A percentile compares a stretch with the other conserved stretches of the same genome.
These are phyloP conservation scores for Telmatochromis sp. DNA, from an alignment of 2,113 vertebrate genomes.

Conservation along the genomic window DNA sequence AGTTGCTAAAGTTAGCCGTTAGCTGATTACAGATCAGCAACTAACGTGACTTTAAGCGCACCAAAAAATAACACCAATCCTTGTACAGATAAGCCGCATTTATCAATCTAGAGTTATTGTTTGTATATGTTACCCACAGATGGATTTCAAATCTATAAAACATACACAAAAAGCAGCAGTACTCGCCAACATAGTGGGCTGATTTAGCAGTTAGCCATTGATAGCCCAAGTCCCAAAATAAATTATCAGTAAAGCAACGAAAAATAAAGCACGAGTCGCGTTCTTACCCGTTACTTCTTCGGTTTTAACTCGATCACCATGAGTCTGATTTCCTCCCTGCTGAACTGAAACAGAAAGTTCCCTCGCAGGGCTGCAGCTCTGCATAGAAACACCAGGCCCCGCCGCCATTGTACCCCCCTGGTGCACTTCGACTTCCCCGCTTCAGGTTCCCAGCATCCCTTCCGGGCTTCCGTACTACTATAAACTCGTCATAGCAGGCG, in stretches of 20 bases:
- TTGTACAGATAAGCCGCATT: rapidly evolving
- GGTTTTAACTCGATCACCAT: conserved; percentile 54
- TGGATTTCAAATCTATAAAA: not conserved
- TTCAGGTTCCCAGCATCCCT: not conserved
- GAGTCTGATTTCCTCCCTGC: conserved; percentile 15
- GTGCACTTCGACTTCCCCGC: not conserved
- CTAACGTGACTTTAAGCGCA: not conserved
- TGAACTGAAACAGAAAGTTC: conserved; percentile 54
- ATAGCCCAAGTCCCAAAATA: not conserved
- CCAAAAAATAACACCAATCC: not conserved
- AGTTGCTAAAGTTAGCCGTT: not conserved
- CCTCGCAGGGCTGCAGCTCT: conserved; percentile 65
- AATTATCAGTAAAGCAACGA: not conserved
- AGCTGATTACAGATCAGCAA: not conserved
- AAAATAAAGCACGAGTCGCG: not conserved
- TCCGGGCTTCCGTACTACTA: conserved; percentile 39
- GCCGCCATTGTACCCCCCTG: conserved; percentile 57
- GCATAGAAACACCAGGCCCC: conserved; percentile 54
- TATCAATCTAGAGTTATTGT: not conserved
- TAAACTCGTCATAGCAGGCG: not conserved
- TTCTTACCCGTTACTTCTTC: conserved; percentile 69
- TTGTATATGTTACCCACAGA: not conserved
- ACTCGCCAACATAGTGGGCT: not conserved
- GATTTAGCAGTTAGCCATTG: conserved; percentile 17
- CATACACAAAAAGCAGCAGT: not conserved